These are phyloP conservation scores for Sceloporus undulatus DNA, from an alignment of 2,113 vertebrate genomes.

Conservation along the genomic window DNA sequence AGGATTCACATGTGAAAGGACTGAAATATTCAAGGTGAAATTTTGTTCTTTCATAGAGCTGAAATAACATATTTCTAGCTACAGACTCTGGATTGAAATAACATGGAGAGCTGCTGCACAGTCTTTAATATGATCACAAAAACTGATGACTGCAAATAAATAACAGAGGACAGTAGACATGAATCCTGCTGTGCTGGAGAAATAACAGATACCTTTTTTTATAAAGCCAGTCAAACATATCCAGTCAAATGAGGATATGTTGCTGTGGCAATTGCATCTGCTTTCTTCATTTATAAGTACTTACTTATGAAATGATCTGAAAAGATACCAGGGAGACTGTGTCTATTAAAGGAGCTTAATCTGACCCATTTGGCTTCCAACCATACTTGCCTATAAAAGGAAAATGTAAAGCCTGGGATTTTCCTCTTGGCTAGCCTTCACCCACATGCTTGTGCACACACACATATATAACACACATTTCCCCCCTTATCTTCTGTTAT, in stretches of 20 bases:
- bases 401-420: conserved; percentile 16
- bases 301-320: conserved; percentile 9
- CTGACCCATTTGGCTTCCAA: conserved; percentile 19
- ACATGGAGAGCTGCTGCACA: not conserved
- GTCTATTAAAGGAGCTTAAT: conserved; percentile 5
- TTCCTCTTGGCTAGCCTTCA: not conserved
- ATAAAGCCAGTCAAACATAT: not conserved
- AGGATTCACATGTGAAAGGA: not conserved
- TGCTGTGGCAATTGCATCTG: not conserved
- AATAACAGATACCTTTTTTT: not conserved
- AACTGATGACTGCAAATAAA: not conserved
- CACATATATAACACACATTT: not conserved
- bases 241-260: not conserved
- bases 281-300: not conserved
- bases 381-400: conserved; percentile 15
- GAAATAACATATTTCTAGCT: rapidly evolving
- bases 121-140: not conserved
- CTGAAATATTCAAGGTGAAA: not conserved
- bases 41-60: not conserved
- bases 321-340: not conserved
- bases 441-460: not conserved
- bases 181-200: not conserved
- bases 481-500: not conserved
- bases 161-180: not conserved
- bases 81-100: not conserved